Conservation (phyloP, 2,888 invertebrate species). For the Zygothrica quintamaculata region DNA sequence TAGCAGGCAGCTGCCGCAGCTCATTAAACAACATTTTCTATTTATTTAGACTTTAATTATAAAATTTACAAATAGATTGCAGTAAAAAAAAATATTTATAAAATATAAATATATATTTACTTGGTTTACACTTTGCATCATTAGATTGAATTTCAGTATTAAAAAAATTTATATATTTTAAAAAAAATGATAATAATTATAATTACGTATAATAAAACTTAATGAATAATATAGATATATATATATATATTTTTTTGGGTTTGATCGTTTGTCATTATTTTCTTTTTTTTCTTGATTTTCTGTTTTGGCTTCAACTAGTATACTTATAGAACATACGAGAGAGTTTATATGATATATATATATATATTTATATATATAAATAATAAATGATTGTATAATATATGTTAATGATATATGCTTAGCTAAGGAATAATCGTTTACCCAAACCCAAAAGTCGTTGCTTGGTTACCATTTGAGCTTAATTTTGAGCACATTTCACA, state of each 20-base stretch:
- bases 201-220: too few relatives aligned
- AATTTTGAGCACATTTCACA: constrained; percentile 52
- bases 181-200: too few relatives aligned
- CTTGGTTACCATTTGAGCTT: constrained; percentile 26
- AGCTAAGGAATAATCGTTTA: constrained; percentile 36
- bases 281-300: neutral
- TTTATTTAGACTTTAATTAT: constrained; percentile 53
- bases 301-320: too few relatives aligned
- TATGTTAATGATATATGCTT: constrained; percentile 17
- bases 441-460: constrained; percentile 53
- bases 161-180: too few relatives aligned
- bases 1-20: constrained; percentile 28
- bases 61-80: constrained; percentile 40
- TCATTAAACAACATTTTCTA: constrained; percentile 47
- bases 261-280: neutral
- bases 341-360: too few relatives aligned
- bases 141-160: too few relatives aligned
- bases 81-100: constrained; percentile 17
- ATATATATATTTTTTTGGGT: constrained; percentile 7
- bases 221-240: constrained; percentile 16
- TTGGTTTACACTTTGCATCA: too few relatives aligned
- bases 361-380: constrained; percentile 13
- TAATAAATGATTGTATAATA: constrained; percentile 1
- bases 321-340: too few relatives aligned
- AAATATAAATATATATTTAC: too few relatives aligned